These are phyloP conservation scores for Thryonomys swinderianus DNA, from an alignment of 2,113 vertebrate genomes.

Conservation along the genomic window DNA sequence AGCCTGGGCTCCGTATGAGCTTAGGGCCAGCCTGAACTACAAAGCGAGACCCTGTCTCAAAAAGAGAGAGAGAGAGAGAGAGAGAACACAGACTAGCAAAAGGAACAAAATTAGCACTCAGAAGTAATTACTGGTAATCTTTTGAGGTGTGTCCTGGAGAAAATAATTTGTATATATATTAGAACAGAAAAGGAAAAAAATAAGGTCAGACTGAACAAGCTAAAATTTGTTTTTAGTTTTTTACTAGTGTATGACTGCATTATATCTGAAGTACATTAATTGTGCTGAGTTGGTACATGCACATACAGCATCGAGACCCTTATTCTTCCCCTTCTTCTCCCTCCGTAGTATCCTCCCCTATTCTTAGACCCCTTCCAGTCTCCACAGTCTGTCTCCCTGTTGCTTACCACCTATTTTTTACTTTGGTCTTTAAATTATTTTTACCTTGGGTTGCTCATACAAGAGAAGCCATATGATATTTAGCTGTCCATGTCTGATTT, in stretches of 20 bases:
- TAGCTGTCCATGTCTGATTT: not conserved
- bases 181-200: slow-evolving; percentile 6
- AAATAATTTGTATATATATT: not conserved
- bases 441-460: not conserved
- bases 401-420: not conserved
- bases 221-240: not conserved
- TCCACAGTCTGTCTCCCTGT: not conserved
- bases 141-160: not conserved
- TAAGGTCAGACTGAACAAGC: not conserved
- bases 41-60: too few relatives aligned
- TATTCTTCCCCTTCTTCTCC: too few relatives aligned
- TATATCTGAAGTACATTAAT: not conserved
- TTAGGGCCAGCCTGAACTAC: too few relatives aligned
- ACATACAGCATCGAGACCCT: not conserved
- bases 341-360: not conserved
- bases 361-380: not conserved
- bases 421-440: not conserved
- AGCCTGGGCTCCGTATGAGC: too few relatives aligned
- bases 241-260: not conserved
- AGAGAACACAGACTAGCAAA: slow-evolving; percentile 1
- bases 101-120: slow-evolving; percentile 14
- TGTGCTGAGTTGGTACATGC: not conserved
- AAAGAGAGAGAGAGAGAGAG: not conserved
- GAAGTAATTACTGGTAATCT: slow-evolving; percentile 11
- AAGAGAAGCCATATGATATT: not conserved